These are phyloP conservation scores for Uria aalge DNA, from an alignment of 2,113 vertebrate genomes.

Conservation along the genomic window DNA sequence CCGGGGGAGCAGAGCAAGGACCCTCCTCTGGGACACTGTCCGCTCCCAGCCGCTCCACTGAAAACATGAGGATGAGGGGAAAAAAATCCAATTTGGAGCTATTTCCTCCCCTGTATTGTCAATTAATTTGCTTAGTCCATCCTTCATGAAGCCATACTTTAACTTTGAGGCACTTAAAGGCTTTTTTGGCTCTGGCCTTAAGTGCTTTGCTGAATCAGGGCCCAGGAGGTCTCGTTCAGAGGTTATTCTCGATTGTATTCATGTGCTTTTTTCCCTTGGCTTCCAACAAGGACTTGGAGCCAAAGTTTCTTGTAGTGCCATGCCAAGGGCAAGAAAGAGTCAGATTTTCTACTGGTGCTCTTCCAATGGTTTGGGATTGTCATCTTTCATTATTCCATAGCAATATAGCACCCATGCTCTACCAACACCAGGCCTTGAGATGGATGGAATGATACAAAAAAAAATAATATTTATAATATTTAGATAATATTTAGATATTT, in stretches of 20 bases:
- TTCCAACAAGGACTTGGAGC: neutral
- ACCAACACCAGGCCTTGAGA: neutral
- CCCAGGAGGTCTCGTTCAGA: neutral
- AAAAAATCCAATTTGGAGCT: neutral
- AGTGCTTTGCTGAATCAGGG: conserved; percentile 13
- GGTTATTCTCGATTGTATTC: neutral
- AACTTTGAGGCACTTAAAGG: neutral
- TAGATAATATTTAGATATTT: neutral
- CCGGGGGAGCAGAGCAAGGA: neutral
- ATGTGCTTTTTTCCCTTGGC: neutral
- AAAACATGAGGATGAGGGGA: accelerated
- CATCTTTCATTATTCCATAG: neutral
- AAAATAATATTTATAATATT: neutral
- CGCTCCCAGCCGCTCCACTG: accelerated
- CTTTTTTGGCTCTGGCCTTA: neutral
- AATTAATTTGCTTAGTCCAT: neutral
- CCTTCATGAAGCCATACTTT: neutral
- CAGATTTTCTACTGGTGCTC: neutral
- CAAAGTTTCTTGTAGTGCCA: neutral
- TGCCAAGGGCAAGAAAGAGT: neutral
- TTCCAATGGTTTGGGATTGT: neutral
- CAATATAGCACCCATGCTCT: neutral
- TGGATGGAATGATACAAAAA: neutral
- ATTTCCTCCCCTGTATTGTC: neutral
- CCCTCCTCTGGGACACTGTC: neutral